Base-by-base conservation (phyloP, 2,888 invertebrate species). In the Eupithecia inturbata region DNA sequence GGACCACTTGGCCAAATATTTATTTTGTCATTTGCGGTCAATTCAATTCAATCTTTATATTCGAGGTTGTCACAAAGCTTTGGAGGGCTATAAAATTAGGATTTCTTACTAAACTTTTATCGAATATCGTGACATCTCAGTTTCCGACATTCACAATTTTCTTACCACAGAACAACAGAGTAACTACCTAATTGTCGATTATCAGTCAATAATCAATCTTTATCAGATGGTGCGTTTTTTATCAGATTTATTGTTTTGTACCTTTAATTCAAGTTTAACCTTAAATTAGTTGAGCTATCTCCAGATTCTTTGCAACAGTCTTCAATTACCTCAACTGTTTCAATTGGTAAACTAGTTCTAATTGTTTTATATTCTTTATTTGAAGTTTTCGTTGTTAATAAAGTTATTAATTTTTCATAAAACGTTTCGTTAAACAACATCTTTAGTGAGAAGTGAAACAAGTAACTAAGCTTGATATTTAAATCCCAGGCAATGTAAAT, bases 11-110 rank as follows among this genome's bases (percentile, higher is more conserved):
- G 19, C 22, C n/a, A 19, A 31, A 64, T 64, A n/a, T 64, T 64
- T 64, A 64, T 33, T 64, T 64, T 57, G 33, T 36, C 63, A 64
- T 64, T 64, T 33, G 33, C n/a, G 31, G 31, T 36, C 22, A 57
- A 22, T 57, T 12, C 12, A 14, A 57, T 57, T 14, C 53, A 9
- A 57, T 57, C 57, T 53, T 53, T 53, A 53, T 53, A 3, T 26
- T 26, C 57, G 14, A 26, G 22, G 53, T 10, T n/a, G 19, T 49
- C 49, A 16, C n/a, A 49, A 45, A 45, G 49, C 1, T 53, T 10
- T 53, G 22, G n/a, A 22, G 22, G 22, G 9, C 1, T 6, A 9
- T 53, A 9, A n/a, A 3, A 12, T 53, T 22, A 53, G 22, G 49
- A n/a, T 49, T 49, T 49, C 49, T 9, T 49, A n/a, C 0, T 49